A percentile compares a stretch with the other conserved stretches of the same genome.
phyloP scores from a whole-genome alignment of 2,888 invertebrate genomes.

The Cartodere bifasciata region DNA sequence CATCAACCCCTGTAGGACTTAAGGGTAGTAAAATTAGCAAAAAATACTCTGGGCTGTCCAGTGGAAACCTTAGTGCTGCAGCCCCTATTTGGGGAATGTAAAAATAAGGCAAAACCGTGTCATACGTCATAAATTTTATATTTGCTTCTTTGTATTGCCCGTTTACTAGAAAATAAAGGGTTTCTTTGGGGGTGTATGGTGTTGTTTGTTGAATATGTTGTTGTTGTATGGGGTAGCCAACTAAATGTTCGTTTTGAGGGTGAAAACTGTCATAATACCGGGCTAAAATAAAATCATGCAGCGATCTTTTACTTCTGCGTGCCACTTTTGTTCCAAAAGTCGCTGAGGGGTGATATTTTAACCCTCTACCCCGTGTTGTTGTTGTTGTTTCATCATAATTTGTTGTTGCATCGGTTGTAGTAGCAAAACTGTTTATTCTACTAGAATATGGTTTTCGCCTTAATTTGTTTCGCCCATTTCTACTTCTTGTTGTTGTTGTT shows the following conservation, averaged over 20 bases:
- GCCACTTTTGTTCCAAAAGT: background rate
- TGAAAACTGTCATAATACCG: slow-evolving; percentile 26
- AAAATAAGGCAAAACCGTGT: slow-evolving; percentile 62
- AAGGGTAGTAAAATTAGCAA: slow-evolving; percentile 60
- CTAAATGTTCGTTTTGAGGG: slow-evolving; percentile 11
- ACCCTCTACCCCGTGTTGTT: background rate
- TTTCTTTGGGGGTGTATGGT: slow-evolving; percentile 21
- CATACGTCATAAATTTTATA: slow-evolving; percentile 61
- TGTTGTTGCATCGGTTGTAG: background rate
- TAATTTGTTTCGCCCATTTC: slow-evolving; percentile 8
- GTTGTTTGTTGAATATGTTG: slow-evolving; percentile 8
- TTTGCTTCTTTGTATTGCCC: slow-evolving; percentile 37
- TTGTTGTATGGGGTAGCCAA: too few relatives aligned
- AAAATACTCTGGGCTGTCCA: slow-evolving; percentile 70
- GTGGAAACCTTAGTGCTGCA: slow-evolving; percentile 59
- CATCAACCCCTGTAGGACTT: slow-evolving; percentile 44
- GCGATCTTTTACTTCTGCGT: slow-evolving; percentile 21
- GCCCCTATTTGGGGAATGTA: slow-evolving; percentile 61
- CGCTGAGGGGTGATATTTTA: background rate
- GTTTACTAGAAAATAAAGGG: slow-evolving; percentile 31
- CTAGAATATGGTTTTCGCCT: background rate
- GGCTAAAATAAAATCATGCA: slow-evolving; percentile 31
- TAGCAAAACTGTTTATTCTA: slow-evolving; percentile 2
- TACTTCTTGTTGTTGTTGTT: background rate
- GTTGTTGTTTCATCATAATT: slow-evolving; percentile 3